A percentile compares a stretch with the other conserved stretches of the same genome.
Conservation (phyloP, 2,888 invertebrate genomes). For the Agrypnus murinus region DNA sequence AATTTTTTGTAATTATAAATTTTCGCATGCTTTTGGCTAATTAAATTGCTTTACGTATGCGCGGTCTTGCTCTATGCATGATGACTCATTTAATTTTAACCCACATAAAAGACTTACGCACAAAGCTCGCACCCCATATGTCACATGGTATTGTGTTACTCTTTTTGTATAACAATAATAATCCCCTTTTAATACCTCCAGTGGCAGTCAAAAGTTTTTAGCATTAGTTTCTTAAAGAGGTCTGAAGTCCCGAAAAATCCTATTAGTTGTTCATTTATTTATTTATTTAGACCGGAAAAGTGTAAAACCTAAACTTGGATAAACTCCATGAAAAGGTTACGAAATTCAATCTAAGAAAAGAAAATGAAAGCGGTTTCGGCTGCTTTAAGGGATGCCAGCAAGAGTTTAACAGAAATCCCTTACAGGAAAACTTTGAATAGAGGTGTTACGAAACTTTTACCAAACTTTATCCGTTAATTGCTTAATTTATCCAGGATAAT, state of each 20-base stretch:
- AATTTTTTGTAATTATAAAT: background rate
- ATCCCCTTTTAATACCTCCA: slow-evolving; percentile 36
- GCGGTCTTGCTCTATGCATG: slow-evolving; percentile 41
- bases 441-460: background rate
- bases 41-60: slow-evolving; percentile 13
- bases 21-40: slow-evolving; percentile 1
- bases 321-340: too few species aligned
- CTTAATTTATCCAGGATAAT: slow-evolving; percentile 36
- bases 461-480: slow-evolving; percentile 28
- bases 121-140: slow-evolving; percentile 54
- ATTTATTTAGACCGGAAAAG: too few species aligned
- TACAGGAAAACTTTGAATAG: background rate
- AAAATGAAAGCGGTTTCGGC: too few species aligned
- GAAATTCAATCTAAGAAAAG: too few species aligned
- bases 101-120: slow-evolving; percentile 54
- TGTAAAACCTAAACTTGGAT: too few species aligned
- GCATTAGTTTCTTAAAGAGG: background rate
- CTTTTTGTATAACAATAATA: slow-evolving; percentile 36
- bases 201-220: slow-evolving; percentile 34
- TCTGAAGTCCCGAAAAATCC: too few species aligned
- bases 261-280: too few species aligned
- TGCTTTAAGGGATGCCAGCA: too few species aligned
- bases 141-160: slow-evolving; percentile 52
- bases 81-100: slow-evolving; percentile 64
- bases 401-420: too few species aligned